Base-by-base conservation (phyloP, 2,113 vertebrate genomes). In the Speoplatyrhinus poulsoni region DNA sequence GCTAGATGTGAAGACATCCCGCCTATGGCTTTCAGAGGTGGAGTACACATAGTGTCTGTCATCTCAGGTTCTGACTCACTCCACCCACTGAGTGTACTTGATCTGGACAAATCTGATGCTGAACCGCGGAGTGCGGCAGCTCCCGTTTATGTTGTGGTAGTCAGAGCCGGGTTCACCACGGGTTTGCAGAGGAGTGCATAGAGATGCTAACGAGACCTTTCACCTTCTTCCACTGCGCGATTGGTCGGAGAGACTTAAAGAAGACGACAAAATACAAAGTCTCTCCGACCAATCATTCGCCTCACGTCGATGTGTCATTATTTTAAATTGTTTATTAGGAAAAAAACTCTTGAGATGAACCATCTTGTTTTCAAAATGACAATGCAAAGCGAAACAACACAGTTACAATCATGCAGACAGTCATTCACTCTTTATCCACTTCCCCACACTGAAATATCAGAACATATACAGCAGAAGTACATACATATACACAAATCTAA, bases 251-350 rank as follows among this genome's bases (percentile, higher is more conserved):
- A 75, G 36, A 15, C 52, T 52, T 3, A 52, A 3, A 11, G 49
- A 32, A 76, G 50, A 62, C 59, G 55, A 62, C 56, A 19, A 52
- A 52, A 55, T 75, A 36, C 48, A 58, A 72, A 69, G 36, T 41
- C 3, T 41, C 61, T 60, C 62, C 26, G 67, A 41, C 3, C 3
- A 58, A 12, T 12, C 36, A 41, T 32, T 32, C 33, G 36, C 46
- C 17, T 57, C 9, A n/a, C 9, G n/a, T 10, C 7, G 4, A 61
- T 46, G 26, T 26, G 26, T 26, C 1, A 26, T 26, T 26, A 26
- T 26, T 26, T 0, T 26, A 26, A 26, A 26, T 26, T 3, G 26
- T 26, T 26, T 26, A 26, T 26, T 26, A 0, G 26, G 26, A 26
- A 26, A 26, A 26, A 26, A 26, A 0, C 26, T 26, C 26, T 26